Conservation (phyloP, 2,797 vertebrate genomes). For the Columba guinea region DNA sequence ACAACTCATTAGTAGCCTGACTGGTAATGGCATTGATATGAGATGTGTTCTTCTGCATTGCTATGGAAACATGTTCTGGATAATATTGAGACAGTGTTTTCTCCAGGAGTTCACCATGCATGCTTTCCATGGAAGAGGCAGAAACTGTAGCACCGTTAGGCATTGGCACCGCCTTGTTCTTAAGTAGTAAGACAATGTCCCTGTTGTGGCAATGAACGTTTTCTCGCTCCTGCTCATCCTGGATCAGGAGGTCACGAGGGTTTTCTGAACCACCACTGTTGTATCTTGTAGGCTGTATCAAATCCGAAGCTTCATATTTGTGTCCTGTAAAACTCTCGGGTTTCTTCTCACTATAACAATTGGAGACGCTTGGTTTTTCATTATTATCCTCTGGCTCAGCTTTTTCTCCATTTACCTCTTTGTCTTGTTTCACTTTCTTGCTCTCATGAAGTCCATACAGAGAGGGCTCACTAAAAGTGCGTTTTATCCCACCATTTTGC, state of each 20-base stretch:
- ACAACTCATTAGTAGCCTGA: constrained; percentile 81
- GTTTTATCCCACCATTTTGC: constrained; percentile 91
- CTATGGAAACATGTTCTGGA: constrained; percentile 90
- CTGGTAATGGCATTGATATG: constrained; percentile 84
- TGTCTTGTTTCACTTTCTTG: constrained; percentile 86
- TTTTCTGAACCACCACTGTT: constrained; percentile 74
- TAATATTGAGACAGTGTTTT: constrained; percentile 92
- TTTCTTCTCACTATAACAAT: constrained; percentile 66
- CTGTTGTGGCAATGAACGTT: constrained; percentile 82
- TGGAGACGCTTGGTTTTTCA: constrained; percentile 67
- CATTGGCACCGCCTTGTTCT: constrained; percentile 86
- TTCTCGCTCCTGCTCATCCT: constrained; percentile 79
- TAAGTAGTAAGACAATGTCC: constrained; percentile 84
- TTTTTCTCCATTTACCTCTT: constrained; percentile 79
- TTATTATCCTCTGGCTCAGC: constrained; percentile 61
- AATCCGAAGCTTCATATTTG: constrained; percentile 76
- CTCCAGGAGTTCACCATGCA: constrained; percentile 87
- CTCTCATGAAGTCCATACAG: constrained; percentile 81
- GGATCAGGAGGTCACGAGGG: constrained; percentile 64
- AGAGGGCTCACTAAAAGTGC: constrained; percentile 84
- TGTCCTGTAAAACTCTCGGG: constrained; percentile 48
- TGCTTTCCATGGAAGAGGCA: constrained; percentile 86
- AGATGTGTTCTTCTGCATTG: constrained; percentile 86
- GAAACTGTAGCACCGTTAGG: constrained; percentile 92
- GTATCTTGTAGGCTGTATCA: constrained; percentile 74